Base-by-base conservation (phyloP, 2,888 invertebrate genomes). In the Bimastos eiseni region DNA sequence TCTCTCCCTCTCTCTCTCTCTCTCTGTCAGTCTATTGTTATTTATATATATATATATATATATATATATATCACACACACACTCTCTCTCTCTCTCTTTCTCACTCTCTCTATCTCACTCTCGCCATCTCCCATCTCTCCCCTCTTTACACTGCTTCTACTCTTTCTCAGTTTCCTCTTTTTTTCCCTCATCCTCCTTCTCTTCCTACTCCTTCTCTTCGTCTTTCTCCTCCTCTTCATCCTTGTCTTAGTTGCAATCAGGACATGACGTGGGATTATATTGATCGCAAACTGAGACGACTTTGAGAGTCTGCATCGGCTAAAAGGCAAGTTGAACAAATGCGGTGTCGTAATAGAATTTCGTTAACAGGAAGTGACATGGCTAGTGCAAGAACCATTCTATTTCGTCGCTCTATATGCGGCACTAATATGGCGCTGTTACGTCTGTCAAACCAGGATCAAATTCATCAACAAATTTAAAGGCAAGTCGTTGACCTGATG, bases 281-380 rank as follows among this genome's bases (percentile, higher is more conserved):
- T 70, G 70, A 70, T 70, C 70, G 70, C 30, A 70, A 70, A 70
- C 70, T 70, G 70, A 70, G 70, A n/a, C n/a, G 70, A 30, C n/a
- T 70, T 70, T 70, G n/a, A 70, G 70, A n/a, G 70, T 70, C 70
- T 70, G n/a, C n/a, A 1, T 30, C 30, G 70, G 30, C 70, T 30
- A 49, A 70, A 70, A 70, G 70, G 70, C n/a, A n/a, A 8, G 70
- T n/a, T 70, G 30, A 30, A 17, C 70, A 70, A 70, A 70, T 70
- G 70, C 70, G n/a, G 70, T n/a, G 70, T 70, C 70, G 70, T 70
- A 70, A 70, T 70, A 70, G 30, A 70, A 70, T 70, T 70, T 70
- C n/a, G 70, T n/a, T 70, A 70, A 70, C 70, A 70, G 70, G 70
- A 70, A 70, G n/a, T n/a, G 70, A 70, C 70, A n/a, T 70, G 70